phyloP scores from a whole-genome alignment of 2,797 vertebrate species.

The Podarcis siculus region DNA sequence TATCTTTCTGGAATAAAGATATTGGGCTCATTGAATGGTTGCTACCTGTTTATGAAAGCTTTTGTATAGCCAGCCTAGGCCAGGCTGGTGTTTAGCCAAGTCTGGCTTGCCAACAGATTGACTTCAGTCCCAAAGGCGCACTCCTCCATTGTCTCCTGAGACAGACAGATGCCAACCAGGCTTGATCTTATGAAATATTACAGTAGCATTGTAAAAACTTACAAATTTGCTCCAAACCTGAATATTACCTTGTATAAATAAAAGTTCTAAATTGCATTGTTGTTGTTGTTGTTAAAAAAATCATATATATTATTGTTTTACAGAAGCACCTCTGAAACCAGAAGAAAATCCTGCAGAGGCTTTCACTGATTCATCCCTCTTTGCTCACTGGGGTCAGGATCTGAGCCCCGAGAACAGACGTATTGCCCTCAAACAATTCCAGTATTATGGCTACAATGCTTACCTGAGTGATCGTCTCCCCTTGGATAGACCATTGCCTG shows the following conservation, averaged over 20 bases:
- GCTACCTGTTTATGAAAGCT: not conserved
- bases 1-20: not conserved
- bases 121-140: too few species aligned
- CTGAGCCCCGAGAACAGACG: conserved; percentile 89
- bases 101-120: too few species aligned
- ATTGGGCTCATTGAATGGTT: too few species aligned
- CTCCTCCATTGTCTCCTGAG: too few species aligned
- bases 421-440: conserved; percentile 93
- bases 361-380: conserved; percentile 94
- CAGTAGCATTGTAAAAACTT: not conserved
- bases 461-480: conserved; percentile 97
- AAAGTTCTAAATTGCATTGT: not conserved
- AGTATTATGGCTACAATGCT: conserved; percentile 97
- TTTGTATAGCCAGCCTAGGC: not conserved
- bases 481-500: conserved; percentile 88
- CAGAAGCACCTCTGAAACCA: conserved; percentile 89
- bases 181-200: not conserved
- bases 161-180: too few species aligned
- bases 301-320: conserved; percentile 47
- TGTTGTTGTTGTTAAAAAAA: not conserved
- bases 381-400: conserved; percentile 96
- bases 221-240: not conserved
- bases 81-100: not conserved
- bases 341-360: conserved; percentile 85
- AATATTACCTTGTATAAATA: not conserved